Evolutionary conservation across 2,113 vertebrate genomes (phyloP), one percentile per base, ranked within the genome.

Genomic region (Nibea coibor): DNA sequence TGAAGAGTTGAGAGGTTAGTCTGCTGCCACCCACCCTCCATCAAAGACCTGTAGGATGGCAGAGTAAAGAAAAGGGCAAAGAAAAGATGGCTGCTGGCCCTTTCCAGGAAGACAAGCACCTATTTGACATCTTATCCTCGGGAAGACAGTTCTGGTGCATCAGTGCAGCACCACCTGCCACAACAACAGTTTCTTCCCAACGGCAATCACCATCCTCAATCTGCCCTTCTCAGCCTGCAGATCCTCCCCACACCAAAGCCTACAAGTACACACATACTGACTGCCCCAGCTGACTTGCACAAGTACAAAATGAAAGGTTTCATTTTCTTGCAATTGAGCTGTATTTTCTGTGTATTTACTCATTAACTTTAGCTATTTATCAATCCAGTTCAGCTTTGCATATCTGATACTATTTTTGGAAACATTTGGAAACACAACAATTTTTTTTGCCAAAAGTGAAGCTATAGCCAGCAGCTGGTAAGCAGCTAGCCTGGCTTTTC

Each of bases 111-210:
- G 83, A 89, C 69, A 75, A 89, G 82, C 78, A 61, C 77, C 66
- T 84, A 43, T 88, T 76, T 87, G 85, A 90, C 80, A 72, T 82
- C 48, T 72, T 58, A 81, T 61, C 81, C 84, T 74, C 59, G 26
- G 31, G 58, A 78, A 78, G 87, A 84, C 78, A 81, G 82, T 81
- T 86, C 71, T 73, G 69, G 86, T 88, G 78, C 80, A 81, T 87
- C 67, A 86, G 70, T 78, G 70, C 67, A 77, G 50, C 78, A 72
- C 78, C 73, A 77, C 80, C 74, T 87, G 87, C 64, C 81, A 85
- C 78, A 79, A 56, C 67, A 86, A 80, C 47, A 69, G 15, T 69
- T 62, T 76, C 80, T 75, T 54, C 84, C 82, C 84, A 80, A 65
- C 53, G 56, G 86, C 80, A 83, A 78, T 84, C 75, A 28, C 68